Percentiles rank a stretch among this genome's conserved stretches.
These are phyloP conservation scores for Ceyx margarethae DNA, from an alignment of 2,113 vertebrate species.

Conservation along the genomic window DNA sequence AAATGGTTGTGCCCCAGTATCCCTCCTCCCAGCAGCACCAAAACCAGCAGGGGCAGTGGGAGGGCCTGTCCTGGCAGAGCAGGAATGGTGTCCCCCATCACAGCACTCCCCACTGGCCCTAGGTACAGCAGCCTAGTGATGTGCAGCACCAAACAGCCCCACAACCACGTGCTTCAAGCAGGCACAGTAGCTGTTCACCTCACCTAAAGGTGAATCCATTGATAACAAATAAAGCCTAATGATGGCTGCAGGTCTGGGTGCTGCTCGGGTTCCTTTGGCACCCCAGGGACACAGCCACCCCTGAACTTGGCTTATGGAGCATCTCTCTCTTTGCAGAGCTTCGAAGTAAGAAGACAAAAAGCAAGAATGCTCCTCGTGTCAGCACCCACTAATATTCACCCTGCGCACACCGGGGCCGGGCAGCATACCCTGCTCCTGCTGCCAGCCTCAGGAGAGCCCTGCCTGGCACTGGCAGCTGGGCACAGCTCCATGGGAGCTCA, in stretches of 20 bases:
- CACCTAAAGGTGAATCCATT: neutral
- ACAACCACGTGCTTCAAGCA: accelerated
- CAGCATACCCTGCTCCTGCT: neutral
- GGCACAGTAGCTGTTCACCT: neutral
- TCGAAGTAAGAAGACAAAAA: slow-evolving; percentile 62
- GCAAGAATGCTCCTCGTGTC: accelerated
- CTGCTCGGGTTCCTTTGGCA: neutral
- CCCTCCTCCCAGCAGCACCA: neutral
- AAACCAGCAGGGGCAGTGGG: accelerated
- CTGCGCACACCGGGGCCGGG: accelerated
- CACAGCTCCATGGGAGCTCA: neutral
- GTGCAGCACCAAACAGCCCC: neutral
- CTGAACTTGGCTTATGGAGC: neutral
- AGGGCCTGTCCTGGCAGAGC: neutral
- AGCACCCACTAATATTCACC: neutral
- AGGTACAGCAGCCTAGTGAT: neutral
- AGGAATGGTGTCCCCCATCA: neutral
- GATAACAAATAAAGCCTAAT: accelerated
- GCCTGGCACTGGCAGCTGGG: neutral
- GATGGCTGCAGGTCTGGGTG: neutral
- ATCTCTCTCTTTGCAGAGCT: slow-evolving; percentile 52
- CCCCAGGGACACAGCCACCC: neutral
- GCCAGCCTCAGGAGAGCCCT: neutral
- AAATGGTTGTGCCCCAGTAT: neutral
- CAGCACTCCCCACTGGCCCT: neutral